Percentiles rank a stretch among this genome's conserved stretches.
These are phyloP conservation scores for Dasypolia templi DNA, from an alignment of 2,888 invertebrate genomes.

Conservation along the genomic window DNA sequence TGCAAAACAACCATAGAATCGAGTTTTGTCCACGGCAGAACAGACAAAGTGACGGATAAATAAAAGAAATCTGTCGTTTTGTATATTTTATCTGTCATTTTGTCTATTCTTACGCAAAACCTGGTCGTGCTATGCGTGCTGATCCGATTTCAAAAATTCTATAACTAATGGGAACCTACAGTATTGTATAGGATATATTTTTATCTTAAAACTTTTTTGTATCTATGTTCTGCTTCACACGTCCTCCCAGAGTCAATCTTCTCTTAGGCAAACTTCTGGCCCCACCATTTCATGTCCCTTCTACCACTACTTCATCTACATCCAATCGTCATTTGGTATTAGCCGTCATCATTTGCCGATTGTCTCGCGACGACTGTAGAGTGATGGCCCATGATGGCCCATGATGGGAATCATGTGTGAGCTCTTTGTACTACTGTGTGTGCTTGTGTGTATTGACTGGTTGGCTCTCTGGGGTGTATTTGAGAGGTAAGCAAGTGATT, in stretches of 20 bases:
- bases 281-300: background rate
- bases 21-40: no score
- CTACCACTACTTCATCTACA: slow-evolving; percentile 62
- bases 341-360: slow-evolving; percentile 84
- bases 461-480: slow-evolving; percentile 34
- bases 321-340: slow-evolving; percentile 80
- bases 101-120: no score
- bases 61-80: no score
- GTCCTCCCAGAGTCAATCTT: background rate
- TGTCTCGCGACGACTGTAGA: slow-evolving; percentile 68
- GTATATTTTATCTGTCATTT: no score
- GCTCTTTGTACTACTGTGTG: slow-evolving; percentile 42
- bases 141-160: no score
- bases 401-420: slow-evolving; percentile 35
- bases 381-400: slow-evolving; percentile 44
- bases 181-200: no score
- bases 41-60: no score
- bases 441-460: slow-evolving; percentile 24
- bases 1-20: no score
- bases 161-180: no score
- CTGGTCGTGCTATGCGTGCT: no score
- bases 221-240: background rate
- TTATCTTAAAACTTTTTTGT: no score
- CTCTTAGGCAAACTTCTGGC: background rate
- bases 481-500: slow-evolving; percentile 14